These are phyloP conservation scores for Drosophila arizonae DNA, from an alignment of 1,140 invertebrate species.

Conservation along the genomic window DNA sequence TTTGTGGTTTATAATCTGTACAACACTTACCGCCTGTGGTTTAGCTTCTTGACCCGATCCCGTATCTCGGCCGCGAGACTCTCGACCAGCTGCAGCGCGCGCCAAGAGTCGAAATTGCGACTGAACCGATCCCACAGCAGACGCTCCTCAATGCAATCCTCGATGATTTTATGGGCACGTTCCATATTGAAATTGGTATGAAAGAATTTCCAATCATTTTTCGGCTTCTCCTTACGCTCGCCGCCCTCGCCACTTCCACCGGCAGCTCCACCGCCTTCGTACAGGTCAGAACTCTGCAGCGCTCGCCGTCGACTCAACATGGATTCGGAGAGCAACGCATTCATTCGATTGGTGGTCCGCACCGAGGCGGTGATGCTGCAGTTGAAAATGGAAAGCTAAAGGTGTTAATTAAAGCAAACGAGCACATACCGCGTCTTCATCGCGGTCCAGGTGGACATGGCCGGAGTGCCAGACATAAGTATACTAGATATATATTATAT, in stretches of 20 bases:
- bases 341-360: slow-evolving; percentile 81
- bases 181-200: slow-evolving; percentile 82
- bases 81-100: slow-evolving; percentile 71
- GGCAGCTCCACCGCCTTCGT: slow-evolving; percentile 11
- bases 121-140: slow-evolving; percentile 80
- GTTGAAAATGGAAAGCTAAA: slow-evolving; percentile 29
- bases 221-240: slow-evolving; percentile 65
- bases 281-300: slow-evolving; percentile 44
- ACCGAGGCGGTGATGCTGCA: slow-evolving; percentile 79
- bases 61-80: slow-evolving; percentile 74
- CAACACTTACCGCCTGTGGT: slow-evolving; percentile 69
- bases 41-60: slow-evolving; percentile 76
- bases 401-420: background rate
- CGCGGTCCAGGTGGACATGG: slow-evolving; percentile 60
- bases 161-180: slow-evolving; percentile 75
- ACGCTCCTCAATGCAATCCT: slow-evolving; percentile 78
- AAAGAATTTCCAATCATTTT: slow-evolving; percentile 79
- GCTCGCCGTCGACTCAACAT: slow-evolving; percentile 68
- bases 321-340: slow-evolving; percentile 77
- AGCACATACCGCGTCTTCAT: slow-evolving; percentile 73
- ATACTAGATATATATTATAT: slow-evolving; percentile 8
- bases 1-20: slow-evolving; percentile 2
- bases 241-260: slow-evolving; percentile 34
- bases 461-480: slow-evolving; percentile 25
- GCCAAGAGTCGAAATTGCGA: slow-evolving; percentile 80